phyloP scores from a whole-genome alignment of 2,888 invertebrate genomes.

The Xestia ashworthii region DNA sequence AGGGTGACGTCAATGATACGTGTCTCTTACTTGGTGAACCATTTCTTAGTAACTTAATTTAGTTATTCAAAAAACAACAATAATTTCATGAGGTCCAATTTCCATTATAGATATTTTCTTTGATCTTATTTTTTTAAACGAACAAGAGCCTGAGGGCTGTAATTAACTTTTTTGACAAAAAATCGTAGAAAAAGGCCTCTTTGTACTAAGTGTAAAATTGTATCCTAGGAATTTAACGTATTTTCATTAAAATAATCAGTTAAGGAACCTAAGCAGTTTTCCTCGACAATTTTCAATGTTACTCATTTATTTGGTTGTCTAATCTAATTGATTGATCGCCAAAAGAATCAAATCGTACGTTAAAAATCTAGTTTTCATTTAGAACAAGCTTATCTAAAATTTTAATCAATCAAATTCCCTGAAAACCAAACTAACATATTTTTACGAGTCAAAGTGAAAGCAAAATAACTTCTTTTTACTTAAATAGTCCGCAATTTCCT shows the following conservation, averaged over 20 bases:
- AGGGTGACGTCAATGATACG: background rate
- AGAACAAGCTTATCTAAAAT: background rate
- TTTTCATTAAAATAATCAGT: slow-evolving; percentile 9
- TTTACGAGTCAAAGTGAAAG: background rate
- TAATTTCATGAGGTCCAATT: background rate
- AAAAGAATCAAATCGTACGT: background rate
- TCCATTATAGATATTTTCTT: background rate
- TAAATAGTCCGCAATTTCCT: slow-evolving; percentile 31
- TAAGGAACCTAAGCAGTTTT: background rate
- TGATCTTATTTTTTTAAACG: slow-evolving; percentile 13
- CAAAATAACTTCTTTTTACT: slow-evolving; percentile 7
- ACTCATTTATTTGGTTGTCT: background rate
- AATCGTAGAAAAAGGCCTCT: background rate
- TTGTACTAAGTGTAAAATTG: slow-evolving; percentile 6
- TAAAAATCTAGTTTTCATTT: background rate
- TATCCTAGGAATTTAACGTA: slow-evolving; percentile 1
- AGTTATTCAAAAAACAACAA: background rate
- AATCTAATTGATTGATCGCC: background rate
- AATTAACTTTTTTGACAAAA: slow-evolving; percentile 22
- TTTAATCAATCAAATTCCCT: background rate
- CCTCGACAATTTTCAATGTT: too few relatives aligned
- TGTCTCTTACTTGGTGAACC: background rate
- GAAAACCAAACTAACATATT: background rate
- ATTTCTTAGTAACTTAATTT: background rate
- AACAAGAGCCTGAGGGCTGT: slow-evolving; percentile 1